Evolutionary conservation across 2,113 vertebrate species (phyloP), one percentile per base, ranked within the genome.

Genomic region (Misgurnus anguillicaudatus): DNA sequence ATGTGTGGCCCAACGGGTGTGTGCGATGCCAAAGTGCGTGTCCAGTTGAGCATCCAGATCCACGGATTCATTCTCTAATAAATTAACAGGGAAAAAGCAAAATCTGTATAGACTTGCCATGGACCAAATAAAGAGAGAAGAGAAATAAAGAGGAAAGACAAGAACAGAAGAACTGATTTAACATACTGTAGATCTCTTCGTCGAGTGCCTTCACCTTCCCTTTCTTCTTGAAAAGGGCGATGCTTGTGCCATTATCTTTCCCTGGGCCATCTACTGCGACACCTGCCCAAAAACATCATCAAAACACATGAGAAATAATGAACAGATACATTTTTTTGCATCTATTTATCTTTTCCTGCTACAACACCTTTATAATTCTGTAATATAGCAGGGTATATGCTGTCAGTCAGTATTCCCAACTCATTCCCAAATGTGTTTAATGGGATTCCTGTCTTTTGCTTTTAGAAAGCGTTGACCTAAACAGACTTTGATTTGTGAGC

Each of bases 1-100:
- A 0, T 99, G 97, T 21, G 97, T 99, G 0, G 97, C 97, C 97
- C 97, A 99, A 79, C 97, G 96, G 6, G 97, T 99, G 85, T 99
- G 97, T 81, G 97, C 97, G 11, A 99, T 90, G 84, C 96, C 97
- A 16, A 99, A 97, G 86, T 99, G 97, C 1, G 93, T 96, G 84
- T 88, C 89, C 85, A 98, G 92, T 77, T 95, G 92, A 63, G 89
- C 89, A 9, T 98, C 95, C 69, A 98, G 87, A 85, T 97, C 94
- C 87, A 97, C 82, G 6, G 86, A 88, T 83, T 95, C 93, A 91
- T 97, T 96, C 80, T 97, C 97, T 99, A 86, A 7, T 48, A 4
- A 87, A 84, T 86, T 14, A 79, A 85, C 78, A 57, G 14, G 16
- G 38, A 13, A 21, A 31, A 19, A 64, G 21, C 0, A 0, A 53